Evolutionary conservation across 2,113 vertebrate genomes (phyloP).

Genomic region (Phrynocephalus versicolor): DNA sequence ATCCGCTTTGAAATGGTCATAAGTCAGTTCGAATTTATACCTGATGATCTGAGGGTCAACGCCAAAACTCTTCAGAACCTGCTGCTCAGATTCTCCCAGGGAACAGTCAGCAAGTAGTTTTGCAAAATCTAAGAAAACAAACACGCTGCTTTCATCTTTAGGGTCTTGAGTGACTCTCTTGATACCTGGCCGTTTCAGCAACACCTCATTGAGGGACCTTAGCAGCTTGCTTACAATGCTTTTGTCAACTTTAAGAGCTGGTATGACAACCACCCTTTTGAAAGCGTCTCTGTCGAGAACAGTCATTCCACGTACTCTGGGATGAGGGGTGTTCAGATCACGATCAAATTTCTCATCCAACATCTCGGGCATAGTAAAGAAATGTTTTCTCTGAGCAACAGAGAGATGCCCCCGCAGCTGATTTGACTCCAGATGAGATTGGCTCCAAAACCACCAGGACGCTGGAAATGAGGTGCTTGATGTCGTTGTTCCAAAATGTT

Average conservation of each 20-base stretch:
- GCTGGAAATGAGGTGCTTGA: slow-evolving; percentile 55
- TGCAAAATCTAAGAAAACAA: slow-evolving; percentile 87
- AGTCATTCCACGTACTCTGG: slow-evolving; percentile 90
- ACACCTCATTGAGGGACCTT: slow-evolving; percentile 80
- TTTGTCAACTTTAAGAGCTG: slow-evolving; percentile 85
- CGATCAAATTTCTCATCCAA: slow-evolving; percentile 54
- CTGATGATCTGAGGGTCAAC: slow-evolving; percentile 76
- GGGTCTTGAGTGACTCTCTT: slow-evolving; percentile 86
- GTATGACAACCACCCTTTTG: slow-evolving; percentile 82
- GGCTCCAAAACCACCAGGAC: slow-evolving; percentile 42
- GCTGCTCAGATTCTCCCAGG: slow-evolving; percentile 77
- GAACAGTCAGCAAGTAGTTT: slow-evolving; percentile 73
- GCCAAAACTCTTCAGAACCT: slow-evolving; percentile 75
- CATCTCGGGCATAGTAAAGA: slow-evolving; percentile 70
- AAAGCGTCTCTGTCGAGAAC: slow-evolving; percentile 86
- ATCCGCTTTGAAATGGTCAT: slow-evolving; percentile 90
- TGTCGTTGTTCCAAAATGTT: slow-evolving; percentile 56
- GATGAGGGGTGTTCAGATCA: slow-evolving; percentile 80
- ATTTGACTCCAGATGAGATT: slow-evolving; percentile 35
- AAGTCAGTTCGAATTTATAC: slow-evolving; percentile 84
- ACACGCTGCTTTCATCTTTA: slow-evolving; percentile 69
- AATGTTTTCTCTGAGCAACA: slow-evolving; percentile 39
- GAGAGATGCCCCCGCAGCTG: slow-evolving; percentile 47
- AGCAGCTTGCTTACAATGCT: slow-evolving; percentile 78
- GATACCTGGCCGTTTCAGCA: slow-evolving; percentile 84